Base-by-base conservation (phyloP, 2,888 invertebrate species). In the Pilophorus perplexus region DNA sequence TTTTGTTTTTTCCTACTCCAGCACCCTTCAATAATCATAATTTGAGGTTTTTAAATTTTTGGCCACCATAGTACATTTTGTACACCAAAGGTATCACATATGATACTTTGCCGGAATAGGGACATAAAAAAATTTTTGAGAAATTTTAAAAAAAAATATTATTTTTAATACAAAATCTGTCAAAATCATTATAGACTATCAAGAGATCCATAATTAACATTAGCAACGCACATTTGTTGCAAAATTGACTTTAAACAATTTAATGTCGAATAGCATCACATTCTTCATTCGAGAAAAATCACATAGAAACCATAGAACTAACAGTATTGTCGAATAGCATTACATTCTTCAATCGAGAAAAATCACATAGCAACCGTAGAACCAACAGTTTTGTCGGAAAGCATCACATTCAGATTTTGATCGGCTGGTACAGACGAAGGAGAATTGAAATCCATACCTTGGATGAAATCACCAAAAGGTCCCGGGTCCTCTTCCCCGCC, bases 191-290 rank as follows among this genome's bases (percentile, higher is more conserved):
- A 42, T 38, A 42, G 20, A 6, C 2, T n/a, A n/a, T n/a, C n/a
- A n/a, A n/a, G n/a, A n/a, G n/a, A n/a, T n/a, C n/a, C n/a, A n/a
- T n/a, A n/a, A 18, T 18, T 42, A 16, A 16, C 42, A 42, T 42
- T 18, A 42, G 2, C 8, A 42, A 42, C 42, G 16, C 16, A 16
- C 42, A 42, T 42, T 42, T 18, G n/a, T 42, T 42, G 42, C 42
- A 42, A 12, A 42, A 42, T 42, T 14, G 3, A 16, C 16, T 42
- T 14, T 6, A 42, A 16, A 14, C 2, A 42, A 42, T 3, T n/a
- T n/a, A n/a, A n/a, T n/a, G 40, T 40, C 14, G 40, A 40, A 40
- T 40, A 40, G 16, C 40, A 16, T 40, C 40, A 40, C 40, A 40
- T 40, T 40, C 16, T 40, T 4, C 16, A 3, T 40, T 40, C 12